Base-by-base conservation (phyloP, 2,797 vertebrate genomes). In the Fratercula arctica region DNA sequence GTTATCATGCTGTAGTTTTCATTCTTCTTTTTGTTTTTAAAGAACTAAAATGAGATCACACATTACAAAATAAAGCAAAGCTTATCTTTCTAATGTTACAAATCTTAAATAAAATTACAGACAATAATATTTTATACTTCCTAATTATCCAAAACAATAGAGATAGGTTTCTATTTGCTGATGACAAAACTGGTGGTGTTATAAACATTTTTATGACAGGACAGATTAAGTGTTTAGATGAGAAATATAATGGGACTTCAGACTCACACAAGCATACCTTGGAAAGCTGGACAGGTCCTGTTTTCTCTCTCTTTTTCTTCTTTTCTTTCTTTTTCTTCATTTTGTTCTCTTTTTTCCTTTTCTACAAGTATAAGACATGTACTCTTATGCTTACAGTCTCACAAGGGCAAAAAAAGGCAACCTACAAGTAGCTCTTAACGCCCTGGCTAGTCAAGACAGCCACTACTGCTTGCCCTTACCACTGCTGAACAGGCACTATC, bases 1-100 rank as follows among this genome's bases (percentile, higher is more conserved):
- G 99, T 99, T 97, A 99, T 99, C 99, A 99, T 99, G 95, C 99
- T 99, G 98, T 99, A 99, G 95, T 99, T 99, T 79, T 99, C 98
- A 81, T 96, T 99, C 91, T 98, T 99, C 97, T 98, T 98, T 95
- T 98, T 98, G 84, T 99, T 99, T 92, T 99, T 99, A 77, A 99
- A 98, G 96, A 98, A 99, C 99, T 99, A 93, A 90, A 94, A 91
- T 11, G 73, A 93, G 28, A 96, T 25, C 54, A 59, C 14, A 29
- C 9, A 9, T 73, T 64, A 35, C 35, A 35, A 35, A 35, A 35
- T 35, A 35, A 35, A 35, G 35, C 35, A 35, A 35, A 35, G 35
- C 35, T 35, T 35, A 35, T 35, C 35, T 35, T 35, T 35, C 35
- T 35, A 83, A 39, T 11, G 23, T 33, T 76, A 70, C 11, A 68